Evolutionary conservation across 1,140 invertebrate genomes (phyloP).

Genomic region (Rhyzopertha dominica): DNA sequence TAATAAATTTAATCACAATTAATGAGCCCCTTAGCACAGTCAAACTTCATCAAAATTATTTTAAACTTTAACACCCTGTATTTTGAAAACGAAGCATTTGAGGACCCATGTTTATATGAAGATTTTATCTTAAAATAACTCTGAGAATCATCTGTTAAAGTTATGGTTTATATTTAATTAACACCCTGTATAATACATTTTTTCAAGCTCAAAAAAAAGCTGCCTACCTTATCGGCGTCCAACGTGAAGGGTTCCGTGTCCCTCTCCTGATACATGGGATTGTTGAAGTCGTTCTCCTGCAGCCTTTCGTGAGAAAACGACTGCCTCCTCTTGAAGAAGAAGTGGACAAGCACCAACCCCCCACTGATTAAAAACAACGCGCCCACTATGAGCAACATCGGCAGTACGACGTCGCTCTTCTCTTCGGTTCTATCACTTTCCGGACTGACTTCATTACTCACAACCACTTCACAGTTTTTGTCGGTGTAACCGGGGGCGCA

Average conservation of each 20-base stretch:
- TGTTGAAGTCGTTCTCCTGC: conserved; percentile 71
- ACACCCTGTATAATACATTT: too few relatives aligned
- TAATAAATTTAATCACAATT: too few relatives aligned
- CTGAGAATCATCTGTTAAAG: too few relatives aligned
- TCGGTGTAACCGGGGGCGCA: conserved; percentile 16
- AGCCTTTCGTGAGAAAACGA: conserved; percentile 74
- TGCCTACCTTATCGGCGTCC: conserved; percentile 55
- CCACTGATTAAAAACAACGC: conserved; percentile 22
- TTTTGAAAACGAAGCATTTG: too few relatives aligned
- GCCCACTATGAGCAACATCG: conserved; percentile 23
- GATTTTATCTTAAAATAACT: too few relatives aligned
- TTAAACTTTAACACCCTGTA: too few relatives aligned
- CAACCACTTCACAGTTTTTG: conserved; percentile 12
- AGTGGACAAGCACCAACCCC: conserved; percentile 23
- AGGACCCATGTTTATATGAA: too few relatives aligned
- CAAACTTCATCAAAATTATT: too few relatives aligned
- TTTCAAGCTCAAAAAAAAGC: too few relatives aligned
- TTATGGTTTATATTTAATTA: too few relatives aligned
- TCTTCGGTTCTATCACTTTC: background rate
- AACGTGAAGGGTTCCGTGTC: conserved; percentile 58
- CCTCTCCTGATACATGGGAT: conserved; percentile 75
- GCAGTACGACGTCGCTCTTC: conserved; percentile 14
- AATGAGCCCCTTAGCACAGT: too few relatives aligned
- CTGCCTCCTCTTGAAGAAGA: conserved; percentile 48
- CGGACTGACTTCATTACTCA: background rate